Base-by-base conservation (phyloP, 1,140 invertebrate genomes). In the Adelges cooleyi region DNA sequence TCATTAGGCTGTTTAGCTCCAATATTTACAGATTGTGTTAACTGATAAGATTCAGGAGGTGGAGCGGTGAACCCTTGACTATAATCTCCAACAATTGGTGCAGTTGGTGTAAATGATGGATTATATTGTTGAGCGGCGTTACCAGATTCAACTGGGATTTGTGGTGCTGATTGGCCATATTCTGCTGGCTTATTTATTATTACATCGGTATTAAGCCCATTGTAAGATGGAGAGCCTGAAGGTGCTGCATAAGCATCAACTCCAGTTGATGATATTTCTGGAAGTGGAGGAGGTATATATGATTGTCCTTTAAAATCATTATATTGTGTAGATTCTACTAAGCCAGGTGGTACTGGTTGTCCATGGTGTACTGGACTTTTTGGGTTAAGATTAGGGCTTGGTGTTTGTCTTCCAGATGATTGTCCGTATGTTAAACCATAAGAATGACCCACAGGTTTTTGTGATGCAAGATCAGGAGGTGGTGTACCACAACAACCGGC, bases 321-420 rank as follows among this genome's bases (percentile, higher is more conserved):
- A 65, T 83, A 83, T 13, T 56, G 52, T 36, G 54, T 67, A 20
- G 82, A 80, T 68, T 84, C 78, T 2, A 86, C 73, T 2, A 88
- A 70, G 1, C 83, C 84, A 46, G 75, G 75, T 3, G 86, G 86
- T 3, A 87, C 81, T 0, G 82, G 79, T 29, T 86, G 83, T 54
- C 84, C 78, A 71, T 86, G 87, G 69, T 82, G 80, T 6, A 85
- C 78, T 0, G 82, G 82, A 40, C 77, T 74, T 73, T 77, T 79
- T 2, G 83, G 81, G 40, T 76, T 73, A 13, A 70, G 27, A 54
- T 71, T 69, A 22, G 70, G 71, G 2, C 71, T 69, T 69, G 70
- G 69, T 25, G 71, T 69, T 68, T 69, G 69, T 66, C 66, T 69
- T 46, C 71, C 71, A 40, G 71, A 72, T 52, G 70, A 67, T 18